Conservation (phyloP, 2,797 vertebrate genomes). For the Coccyzus lansbergi region DNA sequence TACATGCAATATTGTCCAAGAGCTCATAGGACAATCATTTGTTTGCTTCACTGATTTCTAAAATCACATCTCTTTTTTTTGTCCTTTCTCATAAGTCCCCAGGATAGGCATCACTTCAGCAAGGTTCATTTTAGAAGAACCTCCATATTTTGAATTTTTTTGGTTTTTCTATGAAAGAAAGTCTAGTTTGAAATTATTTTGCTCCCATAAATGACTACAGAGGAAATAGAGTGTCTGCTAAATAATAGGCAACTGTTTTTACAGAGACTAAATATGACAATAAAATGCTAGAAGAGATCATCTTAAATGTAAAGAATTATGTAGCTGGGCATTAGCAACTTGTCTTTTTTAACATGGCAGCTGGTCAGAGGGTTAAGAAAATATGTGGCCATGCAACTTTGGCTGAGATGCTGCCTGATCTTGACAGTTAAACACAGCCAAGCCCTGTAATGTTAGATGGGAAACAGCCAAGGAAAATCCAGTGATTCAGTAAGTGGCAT, state of each 20-base stretch:
- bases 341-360: slow-evolving; percentile 53
- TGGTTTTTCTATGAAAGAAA: neutral
- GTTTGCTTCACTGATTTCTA: slow-evolving; percentile 43
- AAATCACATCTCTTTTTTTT: neutral
- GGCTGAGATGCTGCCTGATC: slow-evolving; percentile 63
- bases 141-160: neutral
- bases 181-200: neutral
- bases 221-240: neutral
- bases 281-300: neutral
- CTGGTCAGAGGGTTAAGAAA: slow-evolving; percentile 50
- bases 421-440: slow-evolving; percentile 46
- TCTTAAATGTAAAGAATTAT: neutral
- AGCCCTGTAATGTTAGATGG: slow-evolving; percentile 58
- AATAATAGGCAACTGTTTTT: neutral
- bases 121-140: slow-evolving; percentile 12
- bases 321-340: neutral
- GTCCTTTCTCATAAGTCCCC: neutral
- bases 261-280: neutral
- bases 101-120: neutral
- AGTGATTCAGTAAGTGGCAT: slow-evolving; percentile 51
- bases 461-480: slow-evolving; percentile 62
- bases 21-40: neutral
- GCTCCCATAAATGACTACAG: neutral
- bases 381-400: slow-evolving; percentile 55
- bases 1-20: slow-evolving; percentile 39